Evolutionary conservation across 2,113 vertebrate genomes (phyloP).

Genomic region (Pituophis catenifer): DNA sequence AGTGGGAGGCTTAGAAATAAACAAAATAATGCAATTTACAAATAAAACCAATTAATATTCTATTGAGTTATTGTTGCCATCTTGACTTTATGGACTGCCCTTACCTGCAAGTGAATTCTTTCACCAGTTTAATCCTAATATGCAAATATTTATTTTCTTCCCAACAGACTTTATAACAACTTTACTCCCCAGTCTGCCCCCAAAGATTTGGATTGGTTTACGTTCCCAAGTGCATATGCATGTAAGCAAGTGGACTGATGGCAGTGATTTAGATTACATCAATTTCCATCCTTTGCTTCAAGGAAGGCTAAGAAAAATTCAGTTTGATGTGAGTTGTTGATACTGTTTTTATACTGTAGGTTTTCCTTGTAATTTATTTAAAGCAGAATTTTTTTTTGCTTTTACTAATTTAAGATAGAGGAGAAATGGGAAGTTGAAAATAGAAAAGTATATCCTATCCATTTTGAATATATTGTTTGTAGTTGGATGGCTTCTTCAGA

Average conservation of each 20-base stretch:
- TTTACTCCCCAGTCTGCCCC: conserved; percentile 70
- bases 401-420: not conserved
- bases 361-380: not conserved
- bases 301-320: conserved; percentile 72
- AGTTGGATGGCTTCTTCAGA: not conserved
- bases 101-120: not conserved
- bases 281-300: conserved; percentile 87
- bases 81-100: not conserved
- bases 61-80: not conserved
- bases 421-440: not conserved
- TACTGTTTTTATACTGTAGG: not conserved
- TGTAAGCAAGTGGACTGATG: conserved; percentile 78
- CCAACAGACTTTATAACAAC: conserved; percentile 87
- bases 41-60: not conserved
- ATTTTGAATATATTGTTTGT: not conserved
- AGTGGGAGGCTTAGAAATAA: not conserved
- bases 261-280: conserved; percentile 70
- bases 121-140: conserved; percentile 17
- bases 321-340: conserved; percentile 73
- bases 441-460: not conserved
- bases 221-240: conserved; percentile 59
- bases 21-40: not conserved
- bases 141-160: conserved; percentile 38
- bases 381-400: not conserved
- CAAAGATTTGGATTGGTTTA: conserved; percentile 87